Evolutionary conservation across 2,888 invertebrate species (phyloP).

Genomic region (Dryomyza anilis): DNA sequence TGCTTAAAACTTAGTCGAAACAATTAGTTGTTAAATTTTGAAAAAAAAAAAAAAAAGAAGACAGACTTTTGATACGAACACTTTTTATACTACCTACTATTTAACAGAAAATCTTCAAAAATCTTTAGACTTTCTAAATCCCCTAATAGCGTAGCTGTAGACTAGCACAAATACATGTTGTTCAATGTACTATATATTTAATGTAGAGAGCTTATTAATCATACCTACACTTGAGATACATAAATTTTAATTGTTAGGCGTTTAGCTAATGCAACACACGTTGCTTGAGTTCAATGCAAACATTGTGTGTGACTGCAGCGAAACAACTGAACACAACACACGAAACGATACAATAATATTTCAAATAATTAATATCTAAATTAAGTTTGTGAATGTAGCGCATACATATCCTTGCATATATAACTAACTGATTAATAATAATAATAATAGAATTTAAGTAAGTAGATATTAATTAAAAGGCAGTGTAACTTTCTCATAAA

Average conservation of each 20-base stretch:
- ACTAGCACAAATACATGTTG: background rate
- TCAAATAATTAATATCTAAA: background rate
- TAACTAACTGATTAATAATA: too few relatives aligned
- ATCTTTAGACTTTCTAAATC: background rate
- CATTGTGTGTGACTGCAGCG: background rate
- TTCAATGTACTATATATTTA: constrained; percentile 1
- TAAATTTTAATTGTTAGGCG: background rate
- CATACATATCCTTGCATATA: constrained; percentile 21
- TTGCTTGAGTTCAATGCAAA: background rate
- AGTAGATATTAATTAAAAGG: background rate
- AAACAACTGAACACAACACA: background rate
- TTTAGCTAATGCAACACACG: background rate
- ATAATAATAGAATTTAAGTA: background rate
- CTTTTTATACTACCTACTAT: constrained; percentile 17
- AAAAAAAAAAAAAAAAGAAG: background rate
- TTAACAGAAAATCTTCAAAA: too few relatives aligned
- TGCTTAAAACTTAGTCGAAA: too few relatives aligned
- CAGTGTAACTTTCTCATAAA: too few relatives aligned
- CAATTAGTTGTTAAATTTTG: background rate
- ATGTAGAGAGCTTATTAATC: constrained; percentile 49
- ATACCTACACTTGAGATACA: too few relatives aligned
- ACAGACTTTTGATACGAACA: constrained; percentile 20
- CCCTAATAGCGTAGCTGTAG: background rate
- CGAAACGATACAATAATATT: too few relatives aligned
- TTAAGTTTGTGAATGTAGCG: constrained; percentile 11